Conservation (phyloP, 2,797 vertebrate species). For the Percopsis omiscomaycus region DNA sequence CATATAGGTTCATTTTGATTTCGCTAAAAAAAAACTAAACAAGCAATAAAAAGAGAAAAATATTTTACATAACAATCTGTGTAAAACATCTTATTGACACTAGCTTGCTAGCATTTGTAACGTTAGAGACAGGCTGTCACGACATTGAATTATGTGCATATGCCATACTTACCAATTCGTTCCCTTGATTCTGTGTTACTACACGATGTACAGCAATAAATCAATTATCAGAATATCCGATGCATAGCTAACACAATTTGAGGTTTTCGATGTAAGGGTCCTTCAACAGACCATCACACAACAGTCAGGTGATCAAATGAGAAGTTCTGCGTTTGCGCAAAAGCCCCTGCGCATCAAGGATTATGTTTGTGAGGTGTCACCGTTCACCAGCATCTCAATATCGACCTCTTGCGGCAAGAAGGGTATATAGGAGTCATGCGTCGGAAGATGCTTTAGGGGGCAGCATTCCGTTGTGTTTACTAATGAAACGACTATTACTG, state of each 20-base stretch:
- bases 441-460: neutral
- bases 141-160: slow-evolving; percentile 35
- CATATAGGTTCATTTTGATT: neutral
- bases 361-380: slow-evolving; percentile 22
- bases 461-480: neutral
- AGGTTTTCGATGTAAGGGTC: slow-evolving; percentile 49
- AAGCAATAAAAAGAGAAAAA: neutral
- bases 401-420: slow-evolving; percentile 23
- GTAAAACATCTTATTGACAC: slow-evolving; percentile 41
- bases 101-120: slow-evolving; percentile 42
- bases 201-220: slow-evolving; percentile 25
- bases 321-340: slow-evolving; percentile 51
- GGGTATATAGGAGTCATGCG: neutral
- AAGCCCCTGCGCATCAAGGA: slow-evolving; percentile 5
- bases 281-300: slow-evolving; percentile 63
- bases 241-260: slow-evolving; percentile 45
- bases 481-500: too few relatives aligned
- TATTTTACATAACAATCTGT: neutral
- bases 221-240: slow-evolving; percentile 24
- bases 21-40: neutral
- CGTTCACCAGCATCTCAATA: slow-evolving; percentile 11
- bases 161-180: slow-evolving; percentile 58
- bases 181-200: slow-evolving; percentile 19
- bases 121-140: slow-evolving; percentile 48
- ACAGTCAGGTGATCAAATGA: slow-evolving; percentile 75